These are phyloP conservation scores for Puffinus mauretanicus DNA, from an alignment of 2,113 vertebrate genomes.

Conservation along the genomic window DNA sequence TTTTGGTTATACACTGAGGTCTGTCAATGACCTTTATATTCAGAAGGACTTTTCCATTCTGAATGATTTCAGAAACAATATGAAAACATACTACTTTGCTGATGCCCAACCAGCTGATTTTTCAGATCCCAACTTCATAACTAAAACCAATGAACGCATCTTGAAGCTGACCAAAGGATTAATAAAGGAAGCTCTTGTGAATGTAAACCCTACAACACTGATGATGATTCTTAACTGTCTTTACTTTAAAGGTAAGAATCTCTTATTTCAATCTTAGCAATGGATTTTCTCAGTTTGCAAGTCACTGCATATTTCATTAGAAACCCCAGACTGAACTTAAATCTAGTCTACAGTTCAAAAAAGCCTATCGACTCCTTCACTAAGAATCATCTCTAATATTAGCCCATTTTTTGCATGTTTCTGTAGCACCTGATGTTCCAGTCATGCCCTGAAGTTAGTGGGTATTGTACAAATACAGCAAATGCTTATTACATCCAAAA, in stretches of 20 bases:
- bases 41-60: constrained; percentile 78
- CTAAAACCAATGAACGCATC: constrained; percentile 86
- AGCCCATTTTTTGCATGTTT: not conserved
- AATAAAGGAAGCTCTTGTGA: constrained; percentile 88
- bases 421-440: not conserved
- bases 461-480: not conserved
- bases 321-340: not conserved
- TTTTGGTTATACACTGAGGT: constrained; percentile 89
- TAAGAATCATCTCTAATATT: not conserved
- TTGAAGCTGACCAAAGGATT: constrained; percentile 89
- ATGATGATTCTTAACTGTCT: constrained; percentile 96
- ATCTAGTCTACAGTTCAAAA: not conserved
- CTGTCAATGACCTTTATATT: constrained; percentile 90
- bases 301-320: not conserved
- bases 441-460: not conserved
- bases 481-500: not conserved
- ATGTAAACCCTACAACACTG: constrained; percentile 81
- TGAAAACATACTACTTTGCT: constrained; percentile 88
- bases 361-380: not conserved
- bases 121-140: constrained; percentile 82
- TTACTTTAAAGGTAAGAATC: constrained; percentile 93
- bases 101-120: constrained; percentile 90
- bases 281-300: not conserved
- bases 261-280: not conserved
- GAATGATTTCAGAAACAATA: constrained; percentile 78